phyloP scores from a whole-genome alignment of 2,888 invertebrate species.

The Bombyx huttoni region DNA sequence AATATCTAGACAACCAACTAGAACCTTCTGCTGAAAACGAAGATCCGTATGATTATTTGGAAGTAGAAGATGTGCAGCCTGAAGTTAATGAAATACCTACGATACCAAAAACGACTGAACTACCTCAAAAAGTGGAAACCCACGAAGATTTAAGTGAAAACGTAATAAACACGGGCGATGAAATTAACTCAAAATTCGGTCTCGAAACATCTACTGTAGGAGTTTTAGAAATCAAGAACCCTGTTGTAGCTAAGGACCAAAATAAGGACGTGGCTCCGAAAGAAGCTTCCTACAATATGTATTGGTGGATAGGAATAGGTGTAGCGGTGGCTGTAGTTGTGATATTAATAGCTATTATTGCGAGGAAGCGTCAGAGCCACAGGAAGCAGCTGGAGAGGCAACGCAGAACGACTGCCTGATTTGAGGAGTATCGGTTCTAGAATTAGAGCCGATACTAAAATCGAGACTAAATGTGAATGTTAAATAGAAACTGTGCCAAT shows the following conservation, averaged over 20 bases:
- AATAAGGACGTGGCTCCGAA: constrained; percentile 30
- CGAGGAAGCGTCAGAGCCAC: constrained; percentile 62
- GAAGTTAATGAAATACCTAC: constrained; percentile 37
- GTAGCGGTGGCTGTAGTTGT: constrained; percentile 50
- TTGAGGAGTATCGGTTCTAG: constrained; percentile 70
- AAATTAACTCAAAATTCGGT: constrained; percentile 32
- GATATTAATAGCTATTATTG: constrained; percentile 55
- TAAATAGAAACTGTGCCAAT: constrained; percentile 54
- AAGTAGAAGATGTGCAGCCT: constrained; percentile 27
- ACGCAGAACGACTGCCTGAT: constrained; percentile 61
- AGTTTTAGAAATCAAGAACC: constrained; percentile 57
- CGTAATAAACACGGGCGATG: constrained; percentile 42
- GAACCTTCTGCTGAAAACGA: constrained; percentile 34
- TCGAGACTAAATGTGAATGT: constrained; percentile 24
- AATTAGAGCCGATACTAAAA: constrained; percentile 37
- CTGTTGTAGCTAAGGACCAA: constrained; percentile 38
- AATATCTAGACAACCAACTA: constrained; percentile 65
- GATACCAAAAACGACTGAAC: constrained; percentile 7
- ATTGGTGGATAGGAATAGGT: constrained; percentile 67
- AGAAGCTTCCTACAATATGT: constrained; percentile 58
- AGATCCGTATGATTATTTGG: constrained; percentile 41
- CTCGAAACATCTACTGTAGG: constrained; percentile 59
- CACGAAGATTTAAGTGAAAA: constrained; percentile 31
- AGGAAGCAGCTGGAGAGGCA: constrained; percentile 62
- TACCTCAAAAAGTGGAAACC: constrained; percentile 11